These are phyloP conservation scores for Tetanocera ferruginea DNA, from an alignment of 2,888 invertebrate species.

Conservation along the genomic window DNA sequence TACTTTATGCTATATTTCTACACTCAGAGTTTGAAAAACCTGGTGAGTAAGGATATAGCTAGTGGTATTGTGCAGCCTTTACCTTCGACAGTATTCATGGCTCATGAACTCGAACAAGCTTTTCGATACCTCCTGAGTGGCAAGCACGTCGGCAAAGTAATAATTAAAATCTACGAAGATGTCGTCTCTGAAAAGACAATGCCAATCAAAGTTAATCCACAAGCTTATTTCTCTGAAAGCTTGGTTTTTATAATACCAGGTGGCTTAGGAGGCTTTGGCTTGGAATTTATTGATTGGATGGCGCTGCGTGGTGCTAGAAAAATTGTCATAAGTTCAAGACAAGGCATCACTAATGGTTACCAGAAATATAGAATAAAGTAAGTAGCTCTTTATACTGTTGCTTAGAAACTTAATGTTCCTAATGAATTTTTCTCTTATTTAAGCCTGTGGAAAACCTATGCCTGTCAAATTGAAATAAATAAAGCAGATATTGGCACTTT, in stretches of 20 bases:
- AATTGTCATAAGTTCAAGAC: slow-evolving; percentile 84
- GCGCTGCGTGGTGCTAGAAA: slow-evolving; percentile 84
- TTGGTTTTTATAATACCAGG: slow-evolving; percentile 76
- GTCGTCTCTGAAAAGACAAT: slow-evolving; percentile 53
- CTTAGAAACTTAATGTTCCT: neutral
- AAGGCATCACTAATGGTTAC: slow-evolving; percentile 85
- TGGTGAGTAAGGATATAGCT: slow-evolving; percentile 77
- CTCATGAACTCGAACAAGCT: slow-evolving; percentile 79
- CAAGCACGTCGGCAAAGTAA: slow-evolving; percentile 85
- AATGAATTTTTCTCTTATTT: slow-evolving; percentile 15
- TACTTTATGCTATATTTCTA: too few relatives aligned
- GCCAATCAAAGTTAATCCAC: slow-evolving; percentile 60
- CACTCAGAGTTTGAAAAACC: slow-evolving; percentile 70
- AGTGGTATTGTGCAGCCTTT: slow-evolving; percentile 80
- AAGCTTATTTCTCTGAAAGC: slow-evolving; percentile 62
- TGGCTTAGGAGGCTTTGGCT: slow-evolving; percentile 92
- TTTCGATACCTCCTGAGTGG: slow-evolving; percentile 78
- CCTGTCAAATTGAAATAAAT: slow-evolving; percentile 78
- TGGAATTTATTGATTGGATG: slow-evolving; percentile 90
- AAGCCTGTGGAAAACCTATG: slow-evolving; percentile 80
- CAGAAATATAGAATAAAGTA: slow-evolving; percentile 81
- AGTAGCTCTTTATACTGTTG: slow-evolving; percentile 40
- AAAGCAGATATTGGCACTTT: slow-evolving; percentile 77
- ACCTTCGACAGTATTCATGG: slow-evolving; percentile 75
- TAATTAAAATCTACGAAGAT: slow-evolving; percentile 67